A percentile compares a stretch with the other conserved stretches of the same genome.
These are phyloP conservation scores for Pelecanus crispus DNA, from an alignment of 2,113 vertebrate species.

Conservation along the genomic window DNA sequence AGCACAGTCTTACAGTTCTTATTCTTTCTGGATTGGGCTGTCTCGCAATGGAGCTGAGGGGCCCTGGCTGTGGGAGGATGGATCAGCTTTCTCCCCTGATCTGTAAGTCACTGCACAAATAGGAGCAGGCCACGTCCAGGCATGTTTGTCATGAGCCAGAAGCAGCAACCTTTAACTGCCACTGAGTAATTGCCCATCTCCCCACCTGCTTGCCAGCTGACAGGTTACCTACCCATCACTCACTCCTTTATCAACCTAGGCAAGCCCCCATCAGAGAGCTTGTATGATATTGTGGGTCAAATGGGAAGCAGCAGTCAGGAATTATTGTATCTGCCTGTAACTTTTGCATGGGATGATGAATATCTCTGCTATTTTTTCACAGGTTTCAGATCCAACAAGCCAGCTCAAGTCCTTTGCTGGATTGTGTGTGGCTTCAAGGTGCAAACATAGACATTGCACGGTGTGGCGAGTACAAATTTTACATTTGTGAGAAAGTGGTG, in stretches of 20 bases:
- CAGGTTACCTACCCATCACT: not conserved
- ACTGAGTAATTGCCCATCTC: not conserved
- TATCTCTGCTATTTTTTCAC: not conserved
- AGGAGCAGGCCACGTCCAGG: not conserved
- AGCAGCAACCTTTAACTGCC: not conserved
- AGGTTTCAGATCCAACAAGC: not conserved
- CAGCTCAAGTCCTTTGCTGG: not conserved
- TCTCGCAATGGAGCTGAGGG: not conserved
- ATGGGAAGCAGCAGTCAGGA: not conserved
- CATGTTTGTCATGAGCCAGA: not conserved
- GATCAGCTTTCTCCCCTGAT: conserved; percentile 11
- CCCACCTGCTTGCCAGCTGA: not conserved
- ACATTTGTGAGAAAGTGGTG: not conserved
- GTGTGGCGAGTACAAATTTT: not conserved
- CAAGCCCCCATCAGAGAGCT: not conserved
- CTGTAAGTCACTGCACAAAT: conserved; percentile 34
- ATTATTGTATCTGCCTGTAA: not conserved
- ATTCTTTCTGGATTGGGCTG: conserved; percentile 58
- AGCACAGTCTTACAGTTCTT: not conserved
- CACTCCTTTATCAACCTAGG: not conserved
- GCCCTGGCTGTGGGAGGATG: conserved; percentile 55
- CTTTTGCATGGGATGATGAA: not conserved
- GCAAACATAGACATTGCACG: not conserved
- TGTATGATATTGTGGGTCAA: not conserved
- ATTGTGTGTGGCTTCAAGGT: not conserved